A percentile compares a stretch with the other conserved stretches of the same genome.
Conservation (phyloP, 2,888 invertebrate species). For the Protonemura montana region DNA sequence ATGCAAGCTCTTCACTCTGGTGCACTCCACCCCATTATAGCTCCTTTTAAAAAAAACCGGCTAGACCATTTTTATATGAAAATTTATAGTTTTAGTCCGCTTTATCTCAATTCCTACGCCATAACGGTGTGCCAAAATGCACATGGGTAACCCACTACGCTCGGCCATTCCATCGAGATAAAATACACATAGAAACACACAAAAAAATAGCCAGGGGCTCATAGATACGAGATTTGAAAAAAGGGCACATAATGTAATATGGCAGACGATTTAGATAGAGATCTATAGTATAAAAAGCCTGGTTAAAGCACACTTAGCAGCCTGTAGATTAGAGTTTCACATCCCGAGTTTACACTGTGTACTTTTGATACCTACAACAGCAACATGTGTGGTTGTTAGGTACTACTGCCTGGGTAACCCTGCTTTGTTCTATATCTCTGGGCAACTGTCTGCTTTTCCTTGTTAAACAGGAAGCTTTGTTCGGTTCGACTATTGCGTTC, state of each 20-base stretch:
- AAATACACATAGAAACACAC: not conserved
- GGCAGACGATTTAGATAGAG: not conserved
- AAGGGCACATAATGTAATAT: not conserved
- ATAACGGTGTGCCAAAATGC: not conserved
- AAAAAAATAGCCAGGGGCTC: not conserved
- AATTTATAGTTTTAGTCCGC: not conserved
- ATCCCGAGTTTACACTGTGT: not conserved
- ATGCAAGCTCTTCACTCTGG: not conserved
- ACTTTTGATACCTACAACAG: not conserved
- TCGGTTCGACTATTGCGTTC: not conserved
- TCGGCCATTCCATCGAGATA: not conserved
- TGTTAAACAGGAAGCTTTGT: not conserved
- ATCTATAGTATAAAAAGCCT: not conserved
- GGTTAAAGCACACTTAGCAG: constrained; percentile 5
- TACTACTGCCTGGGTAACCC: not conserved
- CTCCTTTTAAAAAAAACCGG: not conserved
- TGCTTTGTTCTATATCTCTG: not conserved
- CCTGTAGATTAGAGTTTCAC: not conserved
- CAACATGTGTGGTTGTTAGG: not conserved
- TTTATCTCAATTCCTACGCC: not conserved
- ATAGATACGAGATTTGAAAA: not conserved
- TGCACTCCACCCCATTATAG: not conserved
- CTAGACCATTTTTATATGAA: not conserved
- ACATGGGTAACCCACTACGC: not conserved
- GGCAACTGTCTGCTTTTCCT: not conserved